Percentiles rank a stretch among this genome's conserved stretches.
Conservation (phyloP, 2,888 invertebrate genomes). For the Eustalomyia histrio region DNA sequence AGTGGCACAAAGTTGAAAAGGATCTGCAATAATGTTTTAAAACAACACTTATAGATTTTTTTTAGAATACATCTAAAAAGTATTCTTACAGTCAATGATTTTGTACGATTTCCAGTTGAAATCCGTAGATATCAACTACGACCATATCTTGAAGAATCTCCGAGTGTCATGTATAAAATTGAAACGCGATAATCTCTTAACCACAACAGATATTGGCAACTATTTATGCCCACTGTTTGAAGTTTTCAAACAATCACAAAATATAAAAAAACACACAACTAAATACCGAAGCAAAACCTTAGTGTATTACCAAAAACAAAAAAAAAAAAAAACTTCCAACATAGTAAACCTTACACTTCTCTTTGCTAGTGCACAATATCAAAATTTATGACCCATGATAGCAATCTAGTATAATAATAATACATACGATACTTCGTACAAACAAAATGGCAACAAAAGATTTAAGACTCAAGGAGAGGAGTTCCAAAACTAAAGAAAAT, state of each 20-base stretch:
- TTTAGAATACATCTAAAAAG: too few species aligned
- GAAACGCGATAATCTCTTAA: too few species aligned
- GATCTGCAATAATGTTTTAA: too few species aligned
- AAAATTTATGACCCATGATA: conserved; percentile 58
- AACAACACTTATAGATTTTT: too few species aligned
- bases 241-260: background rate
- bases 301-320: background rate
- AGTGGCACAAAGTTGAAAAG: conserved; percentile 1
- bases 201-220: too few species aligned
- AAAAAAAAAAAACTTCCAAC: conserved; percentile 6
- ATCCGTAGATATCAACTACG: too few species aligned
- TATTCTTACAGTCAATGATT: too few species aligned
- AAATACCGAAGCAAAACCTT: conserved; percentile 1
- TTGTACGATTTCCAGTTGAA: too few species aligned
- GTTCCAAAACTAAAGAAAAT: conserved; percentile 11
- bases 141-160: too few species aligned
- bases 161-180: too few species aligned
- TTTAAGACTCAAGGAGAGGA: conserved; percentile 26
- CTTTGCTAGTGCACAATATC: conserved; percentile 35
- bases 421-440: conserved; percentile 9
- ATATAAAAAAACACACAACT: conserved; percentile 9
- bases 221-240: too few species aligned
- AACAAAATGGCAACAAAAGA: conserved; percentile 1
- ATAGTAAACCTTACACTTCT: conserved; percentile 43
- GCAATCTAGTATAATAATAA: conserved; percentile 52